These are phyloP conservation scores for Leptinotarsa tumamoca DNA, from an alignment of 2,888 invertebrate species.

Conservation along the genomic window DNA sequence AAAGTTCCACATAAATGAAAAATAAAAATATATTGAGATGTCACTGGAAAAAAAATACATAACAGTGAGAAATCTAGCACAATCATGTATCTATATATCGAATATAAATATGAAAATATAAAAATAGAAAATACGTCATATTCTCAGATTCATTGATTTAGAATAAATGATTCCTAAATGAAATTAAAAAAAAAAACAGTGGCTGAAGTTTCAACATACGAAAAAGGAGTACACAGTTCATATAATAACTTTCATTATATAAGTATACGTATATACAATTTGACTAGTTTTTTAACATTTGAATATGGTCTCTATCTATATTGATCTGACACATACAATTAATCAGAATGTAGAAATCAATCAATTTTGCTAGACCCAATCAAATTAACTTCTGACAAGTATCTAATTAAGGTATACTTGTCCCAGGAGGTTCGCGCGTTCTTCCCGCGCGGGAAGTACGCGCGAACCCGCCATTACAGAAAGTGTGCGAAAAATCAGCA, in stretches of 20 bases:
- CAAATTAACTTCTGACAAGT: too few relatives aligned
- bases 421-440: too few relatives aligned
- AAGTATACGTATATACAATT: conserved; percentile 51
- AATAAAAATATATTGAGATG: background rate
- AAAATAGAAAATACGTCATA: conserved; percentile 14
- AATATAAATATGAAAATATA: conserved; percentile 11
- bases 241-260: background rate
- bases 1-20: background rate
- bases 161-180: background rate
- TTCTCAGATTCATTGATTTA: background rate
- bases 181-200: background rate
- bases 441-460: too few relatives aligned
- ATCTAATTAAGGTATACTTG: too few relatives aligned
- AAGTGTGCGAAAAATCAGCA: too few relatives aligned
- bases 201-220: background rate
- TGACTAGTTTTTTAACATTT: conserved; percentile 57
- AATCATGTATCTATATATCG: background rate
- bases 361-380: background rate
- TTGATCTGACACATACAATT: conserved; percentile 21
- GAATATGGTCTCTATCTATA: conserved; percentile 49
- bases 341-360: conserved; percentile 1
- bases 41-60: background rate
- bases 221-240: background rate
- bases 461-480: too few relatives aligned
- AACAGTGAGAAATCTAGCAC: background rate